phyloP scores from a whole-genome alignment of 2,888 invertebrate species.

The Synergus gifuensis region DNA sequence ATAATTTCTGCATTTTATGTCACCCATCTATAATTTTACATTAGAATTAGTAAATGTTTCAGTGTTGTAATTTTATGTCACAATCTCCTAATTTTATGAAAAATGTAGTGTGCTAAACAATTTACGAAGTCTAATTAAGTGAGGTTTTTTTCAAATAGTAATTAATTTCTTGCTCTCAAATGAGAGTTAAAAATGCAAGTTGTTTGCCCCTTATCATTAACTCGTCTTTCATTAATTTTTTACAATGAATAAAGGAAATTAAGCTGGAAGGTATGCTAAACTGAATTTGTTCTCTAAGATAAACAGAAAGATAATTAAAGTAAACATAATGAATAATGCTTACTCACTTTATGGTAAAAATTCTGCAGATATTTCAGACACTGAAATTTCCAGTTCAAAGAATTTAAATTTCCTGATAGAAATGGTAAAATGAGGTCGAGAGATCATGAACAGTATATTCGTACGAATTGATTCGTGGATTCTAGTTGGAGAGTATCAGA shows the following conservation, averaged over 20 bases:
- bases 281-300: neutral
- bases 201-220: neutral
- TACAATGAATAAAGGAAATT: neutral
- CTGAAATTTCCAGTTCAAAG: neutral
- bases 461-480: conserved; percentile 7
- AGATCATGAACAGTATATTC: conserved; percentile 19
- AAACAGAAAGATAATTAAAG: neutral
- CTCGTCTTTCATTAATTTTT: neutral
- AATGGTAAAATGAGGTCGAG: neutral
- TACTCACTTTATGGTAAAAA: no score
- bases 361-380: no score
- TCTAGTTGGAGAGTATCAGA: conserved; percentile 24
- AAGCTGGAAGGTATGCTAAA: neutral
- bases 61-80: no score
- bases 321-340: no score
- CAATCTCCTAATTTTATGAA: no score
- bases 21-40: no score
- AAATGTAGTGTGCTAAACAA: neutral
- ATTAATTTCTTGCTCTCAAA: neutral
- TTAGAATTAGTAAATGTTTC: no score
- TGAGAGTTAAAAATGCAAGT: neutral
- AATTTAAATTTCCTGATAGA: neutral
- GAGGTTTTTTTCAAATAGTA: neutral
- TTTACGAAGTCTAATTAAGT: neutral
- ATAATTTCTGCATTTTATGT: no score